Conservation (phyloP, 2,888 invertebrate species). For the Lasioglossum marginatum region DNA sequence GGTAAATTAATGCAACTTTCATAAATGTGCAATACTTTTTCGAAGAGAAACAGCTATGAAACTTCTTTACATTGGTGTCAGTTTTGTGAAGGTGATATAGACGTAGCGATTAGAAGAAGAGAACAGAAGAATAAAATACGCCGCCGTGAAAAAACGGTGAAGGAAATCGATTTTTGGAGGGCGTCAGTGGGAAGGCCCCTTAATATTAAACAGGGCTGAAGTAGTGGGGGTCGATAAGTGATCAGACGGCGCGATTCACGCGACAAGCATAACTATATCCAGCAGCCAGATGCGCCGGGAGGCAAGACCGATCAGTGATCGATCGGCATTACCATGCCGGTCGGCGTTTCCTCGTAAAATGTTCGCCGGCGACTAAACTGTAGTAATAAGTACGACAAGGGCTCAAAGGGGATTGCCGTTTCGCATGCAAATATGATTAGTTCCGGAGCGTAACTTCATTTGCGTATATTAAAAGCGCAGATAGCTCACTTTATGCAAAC, state of each 20-base stretch:
- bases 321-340: slow-evolving; percentile 43
- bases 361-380: slow-evolving; percentile 69
- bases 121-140: too few species aligned
- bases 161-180: neutral
- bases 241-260: neutral
- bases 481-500: slow-evolving; percentile 80
- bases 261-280: neutral
- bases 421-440: slow-evolving; percentile 83
- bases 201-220: neutral
- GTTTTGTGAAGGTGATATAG: too few species aligned
- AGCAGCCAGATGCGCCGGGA: neutral
- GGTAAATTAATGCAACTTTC: too few species aligned
- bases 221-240: neutral
- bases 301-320: slow-evolving; percentile 26
- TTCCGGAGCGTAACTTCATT: slow-evolving; percentile 83
- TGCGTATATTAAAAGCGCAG: slow-evolving; percentile 81
- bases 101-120: too few species aligned
- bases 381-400: slow-evolving; percentile 77
- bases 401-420: slow-evolving; percentile 81
- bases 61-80: too few species aligned
- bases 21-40: too few species aligned
- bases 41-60: too few species aligned
- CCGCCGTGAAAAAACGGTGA: neutral
- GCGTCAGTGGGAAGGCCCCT: neutral
- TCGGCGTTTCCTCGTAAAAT: slow-evolving; percentile 61